A percentile compares a stretch with the other conserved stretches of the same genome.
phyloP scores from a whole-genome alignment of 2,113 vertebrate species.

The Lagopus leucura region DNA sequence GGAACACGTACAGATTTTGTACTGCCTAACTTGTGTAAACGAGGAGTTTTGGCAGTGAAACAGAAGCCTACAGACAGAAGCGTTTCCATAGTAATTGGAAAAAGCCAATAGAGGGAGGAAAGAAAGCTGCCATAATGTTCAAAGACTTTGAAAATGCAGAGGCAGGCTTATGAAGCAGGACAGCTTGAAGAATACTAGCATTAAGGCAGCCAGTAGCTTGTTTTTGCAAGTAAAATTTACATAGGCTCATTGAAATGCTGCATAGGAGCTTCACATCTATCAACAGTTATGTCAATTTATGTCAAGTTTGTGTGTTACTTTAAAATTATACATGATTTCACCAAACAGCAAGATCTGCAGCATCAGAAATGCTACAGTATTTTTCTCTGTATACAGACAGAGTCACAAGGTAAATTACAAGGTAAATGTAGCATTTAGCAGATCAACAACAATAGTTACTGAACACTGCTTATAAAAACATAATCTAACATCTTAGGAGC shows the following conservation, averaged over 20 bases:
- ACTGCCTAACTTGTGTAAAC: neutral
- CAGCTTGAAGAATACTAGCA: neutral
- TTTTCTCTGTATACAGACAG: neutral
- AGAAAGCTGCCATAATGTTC: neutral
- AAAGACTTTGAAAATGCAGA: neutral
- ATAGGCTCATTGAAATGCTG: neutral
- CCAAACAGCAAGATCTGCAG: neutral
- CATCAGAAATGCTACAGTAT: neutral
- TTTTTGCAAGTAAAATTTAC: neutral
- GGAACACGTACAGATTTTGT: neutral
- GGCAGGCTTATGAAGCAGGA: neutral
- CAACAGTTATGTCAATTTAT: neutral
- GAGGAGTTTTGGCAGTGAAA: neutral
- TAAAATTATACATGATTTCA: neutral
- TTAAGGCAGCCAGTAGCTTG: neutral
- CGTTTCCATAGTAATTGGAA: neutral
- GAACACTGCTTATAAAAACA: neutral
- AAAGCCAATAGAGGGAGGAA: neutral
- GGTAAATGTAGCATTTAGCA: neutral
- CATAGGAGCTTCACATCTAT: neutral
- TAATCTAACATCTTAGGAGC: accelerated
- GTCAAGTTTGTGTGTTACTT: neutral
- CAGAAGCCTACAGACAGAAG: neutral
- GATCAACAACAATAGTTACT: neutral
- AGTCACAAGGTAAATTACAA: neutral